Percentiles rank a stretch among this genome's conserved stretches.
Evolutionary conservation across 2,797 vertebrate genomes (phyloP).

Genomic region (Labroides dimidiatus): DNA sequence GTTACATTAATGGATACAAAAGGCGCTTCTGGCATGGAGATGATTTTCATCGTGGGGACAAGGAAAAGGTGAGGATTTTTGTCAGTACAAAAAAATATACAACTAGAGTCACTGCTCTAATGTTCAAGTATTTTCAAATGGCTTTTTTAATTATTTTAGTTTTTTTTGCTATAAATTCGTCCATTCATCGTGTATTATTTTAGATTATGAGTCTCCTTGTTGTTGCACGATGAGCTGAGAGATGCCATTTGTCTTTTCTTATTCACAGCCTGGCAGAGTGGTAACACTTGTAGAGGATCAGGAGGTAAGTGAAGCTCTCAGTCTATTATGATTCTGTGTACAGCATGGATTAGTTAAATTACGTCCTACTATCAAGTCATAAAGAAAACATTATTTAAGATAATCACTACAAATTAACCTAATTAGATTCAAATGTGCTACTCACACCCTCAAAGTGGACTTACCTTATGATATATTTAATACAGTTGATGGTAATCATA

Average conservation of each 20-base stretch:
- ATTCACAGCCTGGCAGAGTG: constrained; percentile 91
- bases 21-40: constrained; percentile 98
- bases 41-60: constrained; percentile 91
- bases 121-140: too few species aligned
- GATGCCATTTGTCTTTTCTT: constrained; percentile 23
- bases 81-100: too few species aligned
- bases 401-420: too few species aligned
- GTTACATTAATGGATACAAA: constrained; percentile 92
- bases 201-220: not conserved
- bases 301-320: constrained; percentile 83
- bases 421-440: too few species aligned
- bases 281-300: constrained; percentile 92
- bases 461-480: too few species aligned
- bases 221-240: not conserved
- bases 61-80: constrained; percentile 85
- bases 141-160: not conserved
- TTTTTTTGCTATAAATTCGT: accelerated
- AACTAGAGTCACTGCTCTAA: too few species aligned
- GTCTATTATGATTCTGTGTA: constrained; percentile 3
- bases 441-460: too few species aligned
- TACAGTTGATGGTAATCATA: not conserved
- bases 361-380: not conserved
- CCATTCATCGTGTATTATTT: not conserved
- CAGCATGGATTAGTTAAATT: not conserved
- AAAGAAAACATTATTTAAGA: not conserved